Evolutionary conservation across 2,888 invertebrate species (phyloP), one percentile per base, ranked within the genome.

Genomic region (Deilephila porcellus): DNA sequence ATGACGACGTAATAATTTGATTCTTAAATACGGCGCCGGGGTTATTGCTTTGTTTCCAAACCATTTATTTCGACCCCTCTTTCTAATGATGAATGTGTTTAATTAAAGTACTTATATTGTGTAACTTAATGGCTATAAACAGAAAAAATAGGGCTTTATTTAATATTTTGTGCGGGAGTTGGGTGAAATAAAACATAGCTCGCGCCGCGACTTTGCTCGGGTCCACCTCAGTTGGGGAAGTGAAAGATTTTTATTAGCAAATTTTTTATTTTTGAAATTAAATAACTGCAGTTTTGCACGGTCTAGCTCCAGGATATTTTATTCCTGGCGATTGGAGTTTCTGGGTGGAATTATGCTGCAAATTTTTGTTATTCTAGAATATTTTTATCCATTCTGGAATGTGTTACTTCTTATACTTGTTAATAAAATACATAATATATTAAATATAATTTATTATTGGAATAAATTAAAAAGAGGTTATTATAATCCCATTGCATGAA

Each of bases 61-160:
- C 67, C 45, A 52, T 67, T 67, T 52, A 45, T 67, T 67, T 17
- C 11, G 67, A 67, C 52, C 67, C 56, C 67, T 67, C 67, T 29
- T 20, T 25, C 25, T 67, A 67, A 67, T 67, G 67, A 67, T 67
- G 67, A 67, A 67, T 67, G 52, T 52, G 14, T 67, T 67, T 67
- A 67, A 67, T 67, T 67, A 67, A 67, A 52, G 52, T 52, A 52
- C 25, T 45, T 67, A 67, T 63, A 17, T n/a, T 37, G 67, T 45
- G 20, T n/a, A 64, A 64, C 8, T 45, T 52, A 64, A 67, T 52
- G 52, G 25, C 52, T 52, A 67, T 67, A 64, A 64, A 29, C 67
- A 45, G 67, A 20, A 67, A 67, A 52, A 67, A 67, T 67, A 52
- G 7, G 45, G 6, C 3, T 17, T 17, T 52, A 25, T 52, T 67